These are phyloP conservation scores for Lutjanus erythropterus DNA, from an alignment of 2,113 vertebrate genomes.

Conservation along the genomic window DNA sequence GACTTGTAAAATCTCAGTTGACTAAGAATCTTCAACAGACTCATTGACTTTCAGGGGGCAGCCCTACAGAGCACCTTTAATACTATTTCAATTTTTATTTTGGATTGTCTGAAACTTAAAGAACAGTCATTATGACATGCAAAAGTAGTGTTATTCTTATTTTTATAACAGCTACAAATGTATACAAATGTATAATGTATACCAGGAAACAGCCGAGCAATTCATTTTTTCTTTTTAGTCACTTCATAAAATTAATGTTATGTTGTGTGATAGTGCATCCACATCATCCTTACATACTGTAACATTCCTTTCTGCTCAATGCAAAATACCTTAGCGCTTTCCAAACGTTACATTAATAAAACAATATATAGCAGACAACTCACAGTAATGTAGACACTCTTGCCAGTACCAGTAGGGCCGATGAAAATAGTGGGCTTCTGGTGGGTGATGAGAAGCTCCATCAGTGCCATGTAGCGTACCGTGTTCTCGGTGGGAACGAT, in stretches of 20 bases:
- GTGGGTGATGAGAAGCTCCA: conserved; percentile 90
- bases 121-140: background rate
- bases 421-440: conserved; percentile 91
- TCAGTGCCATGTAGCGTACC: conserved; percentile 87
- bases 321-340: background rate
- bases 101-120: background rate
- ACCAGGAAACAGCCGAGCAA: background rate
- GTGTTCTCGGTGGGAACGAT: conserved; percentile 95
- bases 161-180: background rate
- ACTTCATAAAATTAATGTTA: background rate
- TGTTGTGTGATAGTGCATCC: background rate
- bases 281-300: background rate
- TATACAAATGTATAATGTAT: no score
- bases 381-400: conserved; percentile 93
- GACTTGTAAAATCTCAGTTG: no score
- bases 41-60: no score
- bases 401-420: conserved; percentile 94
- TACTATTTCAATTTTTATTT: background rate
- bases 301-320: background rate
- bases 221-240: background rate
- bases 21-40: no score
- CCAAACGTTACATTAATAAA: background rate
- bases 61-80: no score
- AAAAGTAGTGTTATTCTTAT: background rate
- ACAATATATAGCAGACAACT: conserved; percentile 66